Base-by-base conservation (phyloP, 2,888 invertebrate species). In the Doris montereyensis region DNA sequence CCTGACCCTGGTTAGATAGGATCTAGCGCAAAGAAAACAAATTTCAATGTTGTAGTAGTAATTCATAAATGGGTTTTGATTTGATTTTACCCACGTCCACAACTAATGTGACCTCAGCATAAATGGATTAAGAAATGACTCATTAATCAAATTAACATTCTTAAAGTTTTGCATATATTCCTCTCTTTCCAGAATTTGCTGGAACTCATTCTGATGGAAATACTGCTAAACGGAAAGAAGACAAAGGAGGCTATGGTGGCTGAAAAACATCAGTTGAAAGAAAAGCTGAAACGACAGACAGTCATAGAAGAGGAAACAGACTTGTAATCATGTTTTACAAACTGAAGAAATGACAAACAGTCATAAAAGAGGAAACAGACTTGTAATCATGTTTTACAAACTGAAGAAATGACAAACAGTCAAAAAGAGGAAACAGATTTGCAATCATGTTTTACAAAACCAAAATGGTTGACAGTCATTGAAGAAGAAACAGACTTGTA, bases 381-480 rank as follows among this genome's bases (percentile, higher is more conserved):
- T 95, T 92, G 96, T 58, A 98, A 97, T 2, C 98, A 97, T 0
- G 97, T 97, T 0, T 98, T 97, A 91, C 98, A 98, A 8, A 98
- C 98, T 0, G 96, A 96, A 0, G 96, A 94, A 95, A 98, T 96
- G 13, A 99, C 93, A 0, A 97, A 95, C 90, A 97, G 97, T 0
- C 98, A 91, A 92, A 99, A 98, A 0, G 97, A 98, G 34, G 94
- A 73, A 92, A 0, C 97, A 96, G 0, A 85, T 17, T 95, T 92
- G 96, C 58, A 98, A 97, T 2, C 98, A 97, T 0, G 97, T 97
- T 0, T 98, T 97, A 91, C 98, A 98, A 8, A 98, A 98, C 0
- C 96, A 96, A 94, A 95, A 98, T 96, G 13, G 99, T 93, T 0
- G 97, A 95, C 90, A 97, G 97, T 0, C 98, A 91, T 92, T 99